Conservation (phyloP, 2,888 invertebrate species). For the Himalopsyche kuldschensis region DNA sequence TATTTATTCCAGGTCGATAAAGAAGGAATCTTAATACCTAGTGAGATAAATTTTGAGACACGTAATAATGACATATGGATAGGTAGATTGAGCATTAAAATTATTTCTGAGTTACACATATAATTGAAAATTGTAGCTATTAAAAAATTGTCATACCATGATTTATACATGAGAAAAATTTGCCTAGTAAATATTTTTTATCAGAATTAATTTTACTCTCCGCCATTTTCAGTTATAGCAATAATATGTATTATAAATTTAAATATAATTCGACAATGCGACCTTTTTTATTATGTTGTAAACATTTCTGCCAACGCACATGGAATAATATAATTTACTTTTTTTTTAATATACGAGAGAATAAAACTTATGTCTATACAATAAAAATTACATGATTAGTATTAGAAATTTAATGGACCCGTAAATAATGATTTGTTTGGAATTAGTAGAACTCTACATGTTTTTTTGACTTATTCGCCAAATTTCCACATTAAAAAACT, state of each 20-base stretch:
- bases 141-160: background rate
- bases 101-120: background rate
- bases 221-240: background rate
- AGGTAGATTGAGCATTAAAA: background rate
- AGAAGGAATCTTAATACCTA: too few species aligned
- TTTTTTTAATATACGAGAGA: background rate
- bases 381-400: slow-evolving; percentile 22
- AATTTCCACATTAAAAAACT: background rate
- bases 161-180: background rate
- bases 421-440: slow-evolving; percentile 39
- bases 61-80: too few species aligned
- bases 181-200: background rate
- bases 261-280: slow-evolving; percentile 11
- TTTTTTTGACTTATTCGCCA: slow-evolving; percentile 26
- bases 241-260: background rate
- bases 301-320: background rate
- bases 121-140: background rate
- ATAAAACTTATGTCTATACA: slow-evolving; percentile 11
- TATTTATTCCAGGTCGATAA: too few species aligned
- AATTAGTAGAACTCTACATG: slow-evolving; percentile 26
- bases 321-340: slow-evolving; percentile 13
- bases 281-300: background rate
- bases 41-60: too few species aligned
- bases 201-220: background rate
- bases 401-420: slow-evolving; percentile 36